Base-by-base conservation (phyloP, 2,888 invertebrate genomes). In the Hypomecis punctinalis region DNA sequence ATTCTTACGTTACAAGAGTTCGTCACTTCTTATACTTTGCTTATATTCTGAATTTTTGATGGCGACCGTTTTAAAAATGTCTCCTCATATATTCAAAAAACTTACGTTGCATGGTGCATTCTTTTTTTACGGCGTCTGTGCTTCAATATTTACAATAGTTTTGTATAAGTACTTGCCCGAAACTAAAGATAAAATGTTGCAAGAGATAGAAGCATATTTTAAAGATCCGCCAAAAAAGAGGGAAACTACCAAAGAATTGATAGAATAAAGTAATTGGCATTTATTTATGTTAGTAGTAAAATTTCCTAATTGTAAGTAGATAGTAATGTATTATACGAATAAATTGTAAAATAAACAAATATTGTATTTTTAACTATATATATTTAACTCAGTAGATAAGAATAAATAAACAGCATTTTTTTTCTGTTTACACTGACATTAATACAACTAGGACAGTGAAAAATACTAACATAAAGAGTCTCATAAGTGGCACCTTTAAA, bases 41-140 rank as follows among this genome's bases (percentile, higher is more conserved):
- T 70, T 82, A 39, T 74, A 78, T 71, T 79, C 79, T 9, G 80
- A 82, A 57, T 47, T 81, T 45, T 62, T 82, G 46, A 81, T 81
- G 78, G 82, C 81, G 3, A 75, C 79, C 6, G 74, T 81, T 57
- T 69, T 85, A 4, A 87, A 86, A 78, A 62, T 83, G 49, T 79
- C 86, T 3, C 86, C 86, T 0, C 68, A 71, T 46, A 73, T 86
- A 56, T 87, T 85, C 58, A 76, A 72, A 51, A 64, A 65, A 4
- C 70, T 86, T 4, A 79, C 79, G 13, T 72, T 86, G 40, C 80
- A 81, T 48, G 88, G 86, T 0, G 80, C 84, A 1, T 88, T 88
- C 64, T 71, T 79, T 5, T 83, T 83, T 66, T 83, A 80, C 40
- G 83, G 72, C 0, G 52, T 80, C 54, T 78, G 81, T 36, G 77